phyloP scores from a whole-genome alignment of 2,888 invertebrate genomes.

The Pimpla rufipes region DNA sequence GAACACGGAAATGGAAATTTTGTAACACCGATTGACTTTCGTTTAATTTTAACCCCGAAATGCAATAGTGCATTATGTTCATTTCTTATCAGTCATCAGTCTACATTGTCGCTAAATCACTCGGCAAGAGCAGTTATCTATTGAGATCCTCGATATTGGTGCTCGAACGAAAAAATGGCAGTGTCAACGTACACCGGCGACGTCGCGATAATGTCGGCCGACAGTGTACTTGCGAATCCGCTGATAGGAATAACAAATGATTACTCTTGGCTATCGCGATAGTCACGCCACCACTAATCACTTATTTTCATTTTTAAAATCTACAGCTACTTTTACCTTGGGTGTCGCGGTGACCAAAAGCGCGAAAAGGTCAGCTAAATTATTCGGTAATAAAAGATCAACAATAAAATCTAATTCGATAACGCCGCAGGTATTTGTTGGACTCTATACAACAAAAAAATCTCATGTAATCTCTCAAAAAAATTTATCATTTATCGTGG shows the following conservation, averaged over 20 bases:
- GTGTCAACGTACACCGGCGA: neutral
- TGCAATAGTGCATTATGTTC: neutral
- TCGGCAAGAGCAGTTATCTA: neutral
- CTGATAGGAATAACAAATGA: neutral
- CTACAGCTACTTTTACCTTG: neutral
- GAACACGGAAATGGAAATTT: neutral
- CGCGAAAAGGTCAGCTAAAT: no score
- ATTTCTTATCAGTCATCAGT: conserved; percentile 7
- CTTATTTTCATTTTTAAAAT: neutral
- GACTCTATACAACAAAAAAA: neutral
- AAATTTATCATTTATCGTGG: no score
- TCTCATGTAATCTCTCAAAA: neutral
- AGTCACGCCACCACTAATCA: neutral
- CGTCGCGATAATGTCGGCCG: neutral
- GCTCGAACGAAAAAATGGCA: neutral
- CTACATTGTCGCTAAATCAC: neutral
- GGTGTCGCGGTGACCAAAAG: no score
- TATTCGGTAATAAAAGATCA: no score
- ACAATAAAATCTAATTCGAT: neutral
- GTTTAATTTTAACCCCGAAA: neutral
- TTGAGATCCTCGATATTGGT: neutral
- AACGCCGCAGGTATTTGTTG: neutral
- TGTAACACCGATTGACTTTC: neutral
- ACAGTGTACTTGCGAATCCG: neutral
- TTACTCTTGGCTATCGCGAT: neutral